A percentile compares a stretch with the other conserved stretches of the same genome.
Conservation (phyloP, 1,140 invertebrate species). For the Drosophila burlai region DNA sequence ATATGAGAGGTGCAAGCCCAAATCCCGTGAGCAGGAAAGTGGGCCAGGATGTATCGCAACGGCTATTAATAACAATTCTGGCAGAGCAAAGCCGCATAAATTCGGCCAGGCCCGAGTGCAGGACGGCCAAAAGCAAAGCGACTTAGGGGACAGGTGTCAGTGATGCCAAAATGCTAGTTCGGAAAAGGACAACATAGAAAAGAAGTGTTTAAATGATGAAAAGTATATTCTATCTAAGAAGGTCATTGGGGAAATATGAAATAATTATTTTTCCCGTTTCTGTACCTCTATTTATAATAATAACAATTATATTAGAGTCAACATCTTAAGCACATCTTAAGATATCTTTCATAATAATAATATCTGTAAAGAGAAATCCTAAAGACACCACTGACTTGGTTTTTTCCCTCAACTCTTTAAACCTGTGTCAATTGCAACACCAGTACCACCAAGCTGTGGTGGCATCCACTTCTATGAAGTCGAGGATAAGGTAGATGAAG, state of each 20-base stretch:
- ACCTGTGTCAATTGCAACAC: conserved; percentile 39
- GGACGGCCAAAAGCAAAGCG: conserved; percentile 4
- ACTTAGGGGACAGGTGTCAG: conserved; percentile 1
- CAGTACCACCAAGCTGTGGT: not conserved
- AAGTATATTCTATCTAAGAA: too few relatives aligned
- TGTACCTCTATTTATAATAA: not conserved
- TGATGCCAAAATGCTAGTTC: not conserved
- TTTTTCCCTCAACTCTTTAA: not conserved
- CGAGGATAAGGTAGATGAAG: not conserved
- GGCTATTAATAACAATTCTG: conserved; percentile 64
- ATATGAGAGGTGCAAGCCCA: conserved; percentile 17
- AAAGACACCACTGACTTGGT: not conserved
- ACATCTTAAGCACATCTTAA: too few relatives aligned
- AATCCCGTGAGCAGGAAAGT: not conserved
- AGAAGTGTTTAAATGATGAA: not conserved
- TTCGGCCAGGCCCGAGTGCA: conserved; percentile 14
- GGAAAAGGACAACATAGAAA: not conserved
- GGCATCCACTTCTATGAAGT: not conserved
- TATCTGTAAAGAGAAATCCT: too few relatives aligned
- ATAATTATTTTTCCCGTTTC: not conserved
- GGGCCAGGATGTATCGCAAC: conserved; percentile 45
- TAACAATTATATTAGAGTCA: too few relatives aligned
- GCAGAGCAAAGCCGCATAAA: conserved; percentile 38
- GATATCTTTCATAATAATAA: too few relatives aligned
- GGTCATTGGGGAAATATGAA: not conserved